Evolutionary conservation across 2,888 invertebrate species (phyloP).

Genomic region (Tinea semifulvella): DNA sequence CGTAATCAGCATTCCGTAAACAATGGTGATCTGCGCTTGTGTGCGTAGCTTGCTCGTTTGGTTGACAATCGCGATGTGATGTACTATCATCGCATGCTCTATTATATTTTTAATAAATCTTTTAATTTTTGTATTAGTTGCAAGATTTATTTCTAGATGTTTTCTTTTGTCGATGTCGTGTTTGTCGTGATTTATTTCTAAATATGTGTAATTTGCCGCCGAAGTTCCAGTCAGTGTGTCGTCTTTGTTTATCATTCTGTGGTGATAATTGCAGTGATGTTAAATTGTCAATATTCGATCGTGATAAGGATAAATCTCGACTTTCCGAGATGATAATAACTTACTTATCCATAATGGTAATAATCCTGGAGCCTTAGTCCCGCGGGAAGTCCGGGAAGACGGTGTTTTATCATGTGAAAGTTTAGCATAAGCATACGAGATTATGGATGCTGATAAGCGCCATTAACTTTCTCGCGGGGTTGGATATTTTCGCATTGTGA

Average conservation of each 20-base stretch:
- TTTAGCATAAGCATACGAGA: slow-evolving; percentile 62
- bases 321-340: slow-evolving; percentile 78
- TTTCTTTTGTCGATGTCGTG: slow-evolving; percentile 58
- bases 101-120: slow-evolving; percentile 61
- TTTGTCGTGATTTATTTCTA: slow-evolving; percentile 66
- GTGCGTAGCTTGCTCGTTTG: slow-evolving; percentile 60
- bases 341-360: slow-evolving; percentile 83
- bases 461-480: slow-evolving; percentile 69
- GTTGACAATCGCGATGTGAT: slow-evolving; percentile 68
- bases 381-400: slow-evolving; percentile 22
- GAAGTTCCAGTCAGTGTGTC: slow-evolving; percentile 93
- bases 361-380: slow-evolving; percentile 19
- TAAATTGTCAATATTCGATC: slow-evolving; percentile 80
- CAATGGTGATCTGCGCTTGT: slow-evolving; percentile 48
- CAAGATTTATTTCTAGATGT: slow-evolving; percentile 63
- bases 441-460: slow-evolving; percentile 69
- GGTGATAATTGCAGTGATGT: slow-evolving; percentile 76
- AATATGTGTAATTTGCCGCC: slow-evolving; percentile 92
- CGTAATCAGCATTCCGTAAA: slow-evolving; percentile 49
- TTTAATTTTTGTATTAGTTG: slow-evolving; percentile 61
- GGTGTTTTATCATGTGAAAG: slow-evolving; percentile 64
- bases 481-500: slow-evolving; percentile 69
- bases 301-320: slow-evolving; percentile 75
- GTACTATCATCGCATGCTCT: slow-evolving; percentile 66
- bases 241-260: slow-evolving; percentile 88